Conservation (phyloP, 2,888 invertebrate genomes). For the Caenorhabditis afra region DNA sequence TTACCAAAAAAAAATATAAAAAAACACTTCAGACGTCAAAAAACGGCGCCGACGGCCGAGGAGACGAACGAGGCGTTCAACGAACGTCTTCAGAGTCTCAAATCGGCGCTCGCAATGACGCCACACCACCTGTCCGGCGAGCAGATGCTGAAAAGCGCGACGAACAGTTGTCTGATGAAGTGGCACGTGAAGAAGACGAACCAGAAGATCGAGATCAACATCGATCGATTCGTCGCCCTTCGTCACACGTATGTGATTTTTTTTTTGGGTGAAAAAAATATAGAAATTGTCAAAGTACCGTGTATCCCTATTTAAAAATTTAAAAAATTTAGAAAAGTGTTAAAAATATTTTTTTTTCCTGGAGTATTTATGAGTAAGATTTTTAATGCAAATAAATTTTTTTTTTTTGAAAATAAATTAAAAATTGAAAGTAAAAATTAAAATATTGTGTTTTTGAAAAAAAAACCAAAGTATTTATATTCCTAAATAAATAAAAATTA, state of each 20-base stretch:
- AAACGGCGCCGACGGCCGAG: constrained; percentile 1
- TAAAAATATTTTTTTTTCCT: too few species aligned
- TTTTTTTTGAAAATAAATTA: too few species aligned
- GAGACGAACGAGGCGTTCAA: constrained; percentile 19
- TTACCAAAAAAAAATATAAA: too few species aligned
- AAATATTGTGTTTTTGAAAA: too few species aligned
- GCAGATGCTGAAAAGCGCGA: constrained; percentile 58
- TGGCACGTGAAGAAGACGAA: constrained; percentile 34
- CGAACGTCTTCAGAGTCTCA: constrained; percentile 31
- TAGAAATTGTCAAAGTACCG: not conserved
- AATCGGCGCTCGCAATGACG: constrained; percentile 31
- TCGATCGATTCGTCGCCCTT: constrained; percentile 51
- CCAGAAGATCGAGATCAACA: constrained; percentile 47
- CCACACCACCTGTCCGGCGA: constrained; percentile 46
- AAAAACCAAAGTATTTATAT: too few species aligned
- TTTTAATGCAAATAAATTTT: too few species aligned
- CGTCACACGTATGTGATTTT: constrained; percentile 36
- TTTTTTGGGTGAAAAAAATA: not conserved
- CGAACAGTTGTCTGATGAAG: constrained; percentile 31
- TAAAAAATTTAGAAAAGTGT: too few species aligned
- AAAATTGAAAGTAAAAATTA: too few species aligned
- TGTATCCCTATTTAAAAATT: too few species aligned
- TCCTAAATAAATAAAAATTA: too few species aligned
- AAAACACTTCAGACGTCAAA: constrained; percentile 13
- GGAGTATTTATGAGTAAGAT: too few species aligned